Conservation (phyloP, 2,888 invertebrate genomes). For the Papilio gigon region DNA sequence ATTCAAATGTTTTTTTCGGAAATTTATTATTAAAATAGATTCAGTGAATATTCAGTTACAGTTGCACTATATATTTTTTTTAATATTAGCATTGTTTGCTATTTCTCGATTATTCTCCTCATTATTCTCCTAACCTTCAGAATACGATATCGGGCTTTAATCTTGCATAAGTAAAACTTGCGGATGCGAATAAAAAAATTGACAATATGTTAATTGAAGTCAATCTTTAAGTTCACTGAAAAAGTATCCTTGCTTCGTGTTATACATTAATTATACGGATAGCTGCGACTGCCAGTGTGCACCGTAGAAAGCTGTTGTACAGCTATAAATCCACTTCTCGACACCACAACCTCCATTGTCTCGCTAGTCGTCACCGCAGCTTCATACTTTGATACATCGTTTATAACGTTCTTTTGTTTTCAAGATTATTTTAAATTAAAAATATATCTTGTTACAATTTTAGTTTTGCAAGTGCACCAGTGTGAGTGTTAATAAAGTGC, state of each 20-base stretch:
- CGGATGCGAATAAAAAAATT: too few species aligned
- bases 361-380: constrained; percentile 64
- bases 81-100: too few species aligned
- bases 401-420: not conserved
- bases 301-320: constrained; percentile 69
- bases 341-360: constrained; percentile 67
- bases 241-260: constrained; percentile 32
- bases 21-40: too few species aligned
- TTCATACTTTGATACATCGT: constrained; percentile 48
- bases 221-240: not conserved
- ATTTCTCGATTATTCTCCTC: not conserved
- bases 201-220: too few species aligned
- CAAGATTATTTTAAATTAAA: not conserved
- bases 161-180: too few species aligned
- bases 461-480: constrained; percentile 12
- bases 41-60: too few species aligned
- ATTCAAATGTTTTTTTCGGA: too few species aligned
- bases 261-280: constrained; percentile 25
- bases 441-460: constrained; percentile 18
- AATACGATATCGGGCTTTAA: not conserved
- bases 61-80: too few species aligned
- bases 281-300: constrained; percentile 45
- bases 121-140: not conserved
- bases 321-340: constrained; percentile 71
- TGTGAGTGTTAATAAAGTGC: constrained; percentile 43